These are phyloP conservation scores for Malthinus seriepunctatus DNA, from an alignment of 2,888 invertebrate species.

Conservation along the genomic window DNA sequence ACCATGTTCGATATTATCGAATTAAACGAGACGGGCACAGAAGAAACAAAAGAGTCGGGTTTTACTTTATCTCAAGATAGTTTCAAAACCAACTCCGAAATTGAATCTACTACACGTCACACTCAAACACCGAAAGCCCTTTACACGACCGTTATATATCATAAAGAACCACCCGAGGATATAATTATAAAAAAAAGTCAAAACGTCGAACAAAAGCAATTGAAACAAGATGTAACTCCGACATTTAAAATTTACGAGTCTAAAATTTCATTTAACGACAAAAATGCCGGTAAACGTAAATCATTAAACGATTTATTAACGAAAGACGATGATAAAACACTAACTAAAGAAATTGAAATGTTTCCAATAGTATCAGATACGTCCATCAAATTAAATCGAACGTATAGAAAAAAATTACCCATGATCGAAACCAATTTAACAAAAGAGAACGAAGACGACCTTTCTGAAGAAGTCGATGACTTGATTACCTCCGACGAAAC, in stretches of 20 bases:
- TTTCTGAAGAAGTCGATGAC: conserved; percentile 11
- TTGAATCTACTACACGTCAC: conserved; percentile 13
- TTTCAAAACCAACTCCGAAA: conserved; percentile 10
- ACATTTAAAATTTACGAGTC: conserved; percentile 34
- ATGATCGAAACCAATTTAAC: conserved; percentile 30
- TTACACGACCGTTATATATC: conserved; percentile 40
- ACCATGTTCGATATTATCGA: conserved; percentile 54
- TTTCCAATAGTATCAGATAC: conserved; percentile 44
- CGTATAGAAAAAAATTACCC: conserved; percentile 51
- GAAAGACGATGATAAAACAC: conserved; percentile 33
- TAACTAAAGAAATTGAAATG: conserved; percentile 50
- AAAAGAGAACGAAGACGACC: conserved; percentile 14
- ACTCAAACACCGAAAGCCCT: conserved; percentile 22
- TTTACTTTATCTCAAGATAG: conserved; percentile 22
- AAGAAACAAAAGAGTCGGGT: conserved; percentile 34
- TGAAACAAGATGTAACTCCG: conserved; percentile 35
- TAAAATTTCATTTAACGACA: conserved; percentile 22
- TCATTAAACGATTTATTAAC: conserved; percentile 33
- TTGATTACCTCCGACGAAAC: conserved; percentile 32
- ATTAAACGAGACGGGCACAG: conserved; percentile 48
- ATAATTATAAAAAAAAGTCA: conserved; percentile 35
- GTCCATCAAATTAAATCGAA: conserved; percentile 48
- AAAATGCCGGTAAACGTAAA: conserved; percentile 30
- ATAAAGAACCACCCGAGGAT: conserved; percentile 41
- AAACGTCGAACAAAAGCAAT: conserved; percentile 29